Percentiles rank a stretch among this genome's conserved stretches.
phyloP scores from a whole-genome alignment of 2,797 vertebrate species.

The Aselliscus stoliczkanus region DNA sequence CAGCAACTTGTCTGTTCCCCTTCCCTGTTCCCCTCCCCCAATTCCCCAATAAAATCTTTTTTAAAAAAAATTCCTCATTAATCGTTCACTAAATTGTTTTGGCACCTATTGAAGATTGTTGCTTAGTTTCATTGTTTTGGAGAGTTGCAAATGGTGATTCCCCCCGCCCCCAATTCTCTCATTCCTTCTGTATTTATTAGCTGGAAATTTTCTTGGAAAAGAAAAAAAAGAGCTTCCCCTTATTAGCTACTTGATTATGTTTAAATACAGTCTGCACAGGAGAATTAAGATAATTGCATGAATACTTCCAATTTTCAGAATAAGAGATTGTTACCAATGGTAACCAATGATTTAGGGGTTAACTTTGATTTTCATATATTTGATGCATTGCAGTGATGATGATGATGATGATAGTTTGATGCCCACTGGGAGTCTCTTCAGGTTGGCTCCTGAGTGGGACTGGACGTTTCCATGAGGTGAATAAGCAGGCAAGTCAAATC shows the following conservation, averaged over 20 bases:
- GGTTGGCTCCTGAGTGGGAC: background rate
- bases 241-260: background rate
- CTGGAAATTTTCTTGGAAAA: background rate
- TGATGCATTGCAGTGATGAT: background rate
- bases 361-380: background rate
- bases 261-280: background rate
- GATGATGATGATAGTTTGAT: background rate
- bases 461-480: background rate
- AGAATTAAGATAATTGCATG: background rate
- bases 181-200: background rate
- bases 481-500: background rate
- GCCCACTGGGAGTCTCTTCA: background rate
- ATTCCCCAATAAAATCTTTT: no score
- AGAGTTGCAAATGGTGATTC: background rate
- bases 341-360: background rate
- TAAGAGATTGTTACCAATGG: background rate
- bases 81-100: background rate
- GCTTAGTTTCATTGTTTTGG: background rate
- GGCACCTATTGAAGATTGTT: background rate
- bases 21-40: no score
- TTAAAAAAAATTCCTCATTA: background rate
- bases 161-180: background rate
- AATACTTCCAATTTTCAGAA: background rate
- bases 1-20: no score
- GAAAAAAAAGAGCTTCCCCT: background rate